Evolutionary conservation across 1,140 invertebrate species (phyloP), one percentile per base, ranked within the genome.

Genomic region (Orussus abietinus): DNA sequence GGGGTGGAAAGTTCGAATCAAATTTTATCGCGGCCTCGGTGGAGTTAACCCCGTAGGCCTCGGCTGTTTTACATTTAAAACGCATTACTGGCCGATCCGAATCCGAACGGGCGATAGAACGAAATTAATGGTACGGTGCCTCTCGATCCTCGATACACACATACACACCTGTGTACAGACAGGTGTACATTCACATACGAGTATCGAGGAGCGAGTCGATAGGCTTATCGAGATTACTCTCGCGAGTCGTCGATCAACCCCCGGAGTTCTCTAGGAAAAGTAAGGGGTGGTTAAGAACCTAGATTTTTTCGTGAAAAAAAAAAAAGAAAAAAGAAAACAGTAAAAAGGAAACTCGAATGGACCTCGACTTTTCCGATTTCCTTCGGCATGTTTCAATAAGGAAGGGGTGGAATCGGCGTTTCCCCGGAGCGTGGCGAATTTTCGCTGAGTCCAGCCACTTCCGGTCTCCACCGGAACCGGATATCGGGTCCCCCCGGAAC

Each of bases 1-100:
- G 31, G 29, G 22, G 19, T 25, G 18, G 20, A 50, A 49, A 49
- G 57, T 59, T 62, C 61, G 62, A 69, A 68, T 68, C 61, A 68
- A 72, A 70, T 72, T 72, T 68, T 64, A 68, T 70, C 61, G 57
- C 47, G 50, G 47, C 25, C 49, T 56, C 50, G 56, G 22, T 62
- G 48, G 51, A 57, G 59, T 57, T 62, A 59, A 17, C 52, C 51
- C 61, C 58, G 55, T 66, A 67, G 66, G 62, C 68, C 64, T 69
- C 59, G 54, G 64, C 51, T 69, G 65, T 65, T 72, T 72, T 70
- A 72, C 69, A 72, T 72, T 69, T 71, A 71, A 70, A 72, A 72
- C 60, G 66, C 69, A 72, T 72, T 69, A 72, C 60, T 51, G 59
- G 53, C 56, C 61, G 54, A 42, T 60, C 55, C 55, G 61, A 69